Evolutionary conservation across 1,140 invertebrate genomes (phyloP).

Genomic region (Anastatus disparis): DNA sequence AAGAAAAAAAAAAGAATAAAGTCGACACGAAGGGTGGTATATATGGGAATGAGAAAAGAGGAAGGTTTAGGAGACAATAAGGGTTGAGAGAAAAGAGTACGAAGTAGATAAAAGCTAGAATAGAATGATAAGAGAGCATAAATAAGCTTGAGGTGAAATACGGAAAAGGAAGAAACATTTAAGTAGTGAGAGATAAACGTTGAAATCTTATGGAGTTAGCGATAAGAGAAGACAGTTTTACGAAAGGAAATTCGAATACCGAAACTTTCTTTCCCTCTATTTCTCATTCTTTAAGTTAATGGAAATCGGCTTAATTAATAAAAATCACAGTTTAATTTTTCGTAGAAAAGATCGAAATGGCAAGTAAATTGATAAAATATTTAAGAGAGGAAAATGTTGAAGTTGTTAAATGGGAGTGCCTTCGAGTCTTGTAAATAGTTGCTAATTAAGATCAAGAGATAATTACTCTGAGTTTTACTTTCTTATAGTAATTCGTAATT

Average conservation of each 20-base stretch:
- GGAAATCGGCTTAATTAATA: constrained; percentile 18
- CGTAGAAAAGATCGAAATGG: neutral
- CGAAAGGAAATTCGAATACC: neutral
- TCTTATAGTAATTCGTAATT: neutral
- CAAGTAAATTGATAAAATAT: constrained; percentile 20
- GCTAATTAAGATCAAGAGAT: constrained; percentile 10
- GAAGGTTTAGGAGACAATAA: constrained; percentile 17
- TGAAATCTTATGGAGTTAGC: constrained; percentile 5
- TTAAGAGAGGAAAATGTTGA: neutral
- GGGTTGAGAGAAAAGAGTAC: constrained; percentile 10
- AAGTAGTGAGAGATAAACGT: constrained; percentile 20
- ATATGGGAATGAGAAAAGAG: neutral
- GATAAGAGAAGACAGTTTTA: constrained; percentile 16
- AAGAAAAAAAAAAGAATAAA: too few species aligned
- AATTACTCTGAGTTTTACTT: neutral
- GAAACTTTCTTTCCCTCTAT: too few species aligned
- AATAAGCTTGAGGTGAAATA: constrained; percentile 26
- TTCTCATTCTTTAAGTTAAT: too few species aligned
- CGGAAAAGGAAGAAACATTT: constrained; percentile 22
- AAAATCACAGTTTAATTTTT: neutral
- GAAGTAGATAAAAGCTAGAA: constrained; percentile 30
- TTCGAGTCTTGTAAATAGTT: constrained; percentile 13
- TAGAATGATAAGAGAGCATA: constrained; percentile 35
- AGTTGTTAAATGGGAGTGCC: neutral
- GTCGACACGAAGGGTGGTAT: too few species aligned